Evolutionary conservation across 2,797 vertebrate genomes (phyloP), one percentile per base, ranked within the genome.

Genomic region (Synanceia verrucosa): DNA sequence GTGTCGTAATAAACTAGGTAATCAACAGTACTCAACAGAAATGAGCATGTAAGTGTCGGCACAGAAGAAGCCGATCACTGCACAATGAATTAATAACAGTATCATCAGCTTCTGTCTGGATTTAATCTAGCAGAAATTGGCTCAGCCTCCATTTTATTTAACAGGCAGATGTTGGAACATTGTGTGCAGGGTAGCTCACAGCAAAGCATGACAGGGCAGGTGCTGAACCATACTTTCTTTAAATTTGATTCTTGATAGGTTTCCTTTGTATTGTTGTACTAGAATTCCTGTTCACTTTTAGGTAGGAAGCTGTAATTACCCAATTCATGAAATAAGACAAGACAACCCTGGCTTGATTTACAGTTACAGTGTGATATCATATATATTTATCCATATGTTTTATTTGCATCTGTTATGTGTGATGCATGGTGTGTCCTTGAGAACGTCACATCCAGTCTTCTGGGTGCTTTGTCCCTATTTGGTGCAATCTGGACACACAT

Each of bases 31-130:
- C 44, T 51, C 65, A 52, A 3, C 12, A 60, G 9, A 65, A 53
- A 46, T 39, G 9, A 57, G 34, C 43, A 47, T 39, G 60, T 36
- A 37, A 52, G 52, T 56, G 18, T 55, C 3, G 7, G 28, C 8
- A 19, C 13, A 37, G 24, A 60, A 47, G 47, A 36, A 39, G 23
- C 37, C 33, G 61, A 39, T 66, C 47, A 60, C n/a, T 24, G 29
- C 56, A 66, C 33, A 24, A n/a, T 66, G 31, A 66, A 44, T 66
- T 46, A 61, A 53, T 61, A 55, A 61, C 46, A 60, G 29, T 47
- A 39, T 39, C 3, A 12, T 46, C 29, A 36, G n/a, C 37, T 36
- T 59, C 70, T 36, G 28, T 59, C 55, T 28, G 18, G 36, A 65
- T 65, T 59, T 65, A 65, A 52, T 52, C 21, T 51, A 2, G 23